Base-by-base conservation (phyloP, 2,888 invertebrate genomes). In the Venustoraphidia nigricollis region DNA sequence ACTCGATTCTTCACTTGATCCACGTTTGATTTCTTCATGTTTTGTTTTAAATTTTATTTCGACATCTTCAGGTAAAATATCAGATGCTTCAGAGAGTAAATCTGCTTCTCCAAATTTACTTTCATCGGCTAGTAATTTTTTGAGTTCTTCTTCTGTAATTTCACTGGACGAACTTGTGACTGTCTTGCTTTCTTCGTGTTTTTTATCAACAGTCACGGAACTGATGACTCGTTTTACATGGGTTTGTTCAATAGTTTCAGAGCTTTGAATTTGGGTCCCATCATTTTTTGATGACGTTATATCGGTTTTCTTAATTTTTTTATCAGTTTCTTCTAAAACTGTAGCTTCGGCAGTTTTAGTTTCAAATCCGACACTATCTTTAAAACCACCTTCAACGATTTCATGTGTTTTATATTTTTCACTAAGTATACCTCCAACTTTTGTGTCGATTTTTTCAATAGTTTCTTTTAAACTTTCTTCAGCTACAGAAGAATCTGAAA, bases 1-100 rank as follows among this genome's bases (percentile, higher is more conserved):
- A 46, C 65, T 66, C 4, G 68, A 73, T 45, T 70, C 69, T 47
- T 66, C 68, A 50, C 68, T 70, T 9, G 63, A 63, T 8, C 66
- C 64, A 50, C 67, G 59, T 52, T 62, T 61, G 2, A 66, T 57
- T 51, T 62, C 60, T 53, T 65, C 62, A 44, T 58, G 54, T 54
- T 47, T 54, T 36, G 47, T 47, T 17, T 36, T 49, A 36, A 47
- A 46, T 34, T 50, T 52, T 36, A 46, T 44, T 17, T 47, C 10
- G 36, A 53, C 53, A 41, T 48, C 43, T 42, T 51, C 14, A 34
- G 43, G 11, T 27, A 43, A 34, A 13, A 36, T 36, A 9, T 11
- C 27, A 34, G 27, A 27, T 27, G 27, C 27, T 27, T 27, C 27
- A 27, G 27, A 27, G 27, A 27, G 27, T 27, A 27, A 27, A 6